Base-by-base conservation (phyloP, 2,113 vertebrate genomes). In the Podocnemis expansa region DNA sequence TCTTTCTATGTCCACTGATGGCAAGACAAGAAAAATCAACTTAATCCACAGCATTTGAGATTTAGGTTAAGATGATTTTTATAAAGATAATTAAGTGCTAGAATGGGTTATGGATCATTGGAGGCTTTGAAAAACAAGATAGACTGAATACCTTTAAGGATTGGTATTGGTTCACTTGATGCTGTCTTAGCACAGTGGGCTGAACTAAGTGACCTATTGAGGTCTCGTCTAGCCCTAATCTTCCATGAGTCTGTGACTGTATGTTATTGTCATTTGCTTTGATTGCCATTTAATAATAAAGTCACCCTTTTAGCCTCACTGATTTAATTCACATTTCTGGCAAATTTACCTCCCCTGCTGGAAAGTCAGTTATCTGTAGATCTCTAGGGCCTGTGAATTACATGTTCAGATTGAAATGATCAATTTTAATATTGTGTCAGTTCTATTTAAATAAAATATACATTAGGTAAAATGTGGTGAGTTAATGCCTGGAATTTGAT, bases 371-470 rank as follows among this genome's bases (percentile, higher is more conserved):
- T 24, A 8, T 3, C 14, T 80, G 38, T 27, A 67, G 22, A n/a
- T 1, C 4, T 5, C 12, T 2, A n/a, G 19, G 52, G 8, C 25
- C 52, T 31, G 21, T n/a, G 2, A 1, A 4, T 1, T 8, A 25
- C 45, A 41, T 1, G 17, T 24, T 54, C 80, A 17, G 13, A 52
- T 2, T 41, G 41, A 75, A 47, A 63, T 4, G 17, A 80, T 93
- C 5, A 34, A 70, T 70, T 38, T 70, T 70, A 85, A 11, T 4
- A 89, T 8, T 27, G 11, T 24, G 10, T 8, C 4, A 6, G 4
- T 24, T 76, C 60, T 41, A 3, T 41, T 49, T 73, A 73, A 6
- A 19, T 25, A 10, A 13, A 31, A 4, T 21, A 52, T 24, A 38
- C 45, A 24, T 24, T 7, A 16, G 29, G 7, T 24, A 49, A 25